Evolutionary conservation across 2,888 invertebrate genomes (phyloP).

Genomic region (Ophion obscuratus): DNA sequence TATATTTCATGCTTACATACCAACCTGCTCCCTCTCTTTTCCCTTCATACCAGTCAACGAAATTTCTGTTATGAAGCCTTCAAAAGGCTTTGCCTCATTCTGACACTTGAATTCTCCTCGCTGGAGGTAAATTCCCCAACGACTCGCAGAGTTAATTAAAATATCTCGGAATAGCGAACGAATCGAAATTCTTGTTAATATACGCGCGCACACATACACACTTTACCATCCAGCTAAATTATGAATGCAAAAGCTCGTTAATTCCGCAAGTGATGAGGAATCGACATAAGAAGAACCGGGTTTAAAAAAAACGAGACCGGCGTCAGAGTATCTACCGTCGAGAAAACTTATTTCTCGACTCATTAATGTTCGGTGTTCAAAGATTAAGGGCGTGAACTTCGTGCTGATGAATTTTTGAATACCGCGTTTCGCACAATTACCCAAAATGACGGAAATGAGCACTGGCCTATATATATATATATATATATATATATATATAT

Average conservation of each 20-base stretch:
- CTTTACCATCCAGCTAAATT: not conserved
- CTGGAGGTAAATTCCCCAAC: constrained; percentile 30
- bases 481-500: not conserved
- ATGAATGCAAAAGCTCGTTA: constrained; percentile 13
- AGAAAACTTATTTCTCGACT: constrained; percentile 8
- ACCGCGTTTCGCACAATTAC: constrained; percentile 47
- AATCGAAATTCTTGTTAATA: constrained; percentile 47
- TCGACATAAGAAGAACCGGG: not conserved
- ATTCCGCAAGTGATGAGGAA: constrained; percentile 9
- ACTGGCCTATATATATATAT: not conserved
- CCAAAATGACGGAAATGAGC: not conserved
- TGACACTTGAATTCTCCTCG: constrained; percentile 40
- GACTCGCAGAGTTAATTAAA: constrained; percentile 58
- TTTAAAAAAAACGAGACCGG: constrained; percentile 20
- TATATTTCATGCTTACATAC: constrained; percentile 26
- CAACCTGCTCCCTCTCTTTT: not conserved
- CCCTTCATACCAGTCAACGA: constrained; percentile 22
- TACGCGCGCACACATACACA: not conserved
- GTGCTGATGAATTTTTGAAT: constrained; percentile 63
- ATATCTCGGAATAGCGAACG: constrained; percentile 44
- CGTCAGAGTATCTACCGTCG: not conserved
- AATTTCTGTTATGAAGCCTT: constrained; percentile 39
- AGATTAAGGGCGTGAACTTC: constrained; percentile 49
- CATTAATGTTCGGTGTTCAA: constrained; percentile 34
- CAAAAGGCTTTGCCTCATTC: constrained; percentile 35